Conservation (phyloP, 2,888 invertebrate genomes). For the Pherbina coryleti region DNA sequence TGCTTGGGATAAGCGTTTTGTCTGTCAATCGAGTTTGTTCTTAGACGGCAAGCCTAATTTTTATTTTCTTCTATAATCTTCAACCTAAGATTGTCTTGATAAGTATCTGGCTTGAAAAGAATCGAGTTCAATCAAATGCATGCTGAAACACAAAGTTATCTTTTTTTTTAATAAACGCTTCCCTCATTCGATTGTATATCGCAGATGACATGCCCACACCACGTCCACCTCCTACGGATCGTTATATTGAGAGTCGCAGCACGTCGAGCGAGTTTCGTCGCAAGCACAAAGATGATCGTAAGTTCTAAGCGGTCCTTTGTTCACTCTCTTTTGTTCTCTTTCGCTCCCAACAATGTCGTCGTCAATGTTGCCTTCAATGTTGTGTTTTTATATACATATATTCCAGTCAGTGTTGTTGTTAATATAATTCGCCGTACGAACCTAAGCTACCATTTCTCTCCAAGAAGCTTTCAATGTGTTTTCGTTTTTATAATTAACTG, state of each 20-base stretch:
- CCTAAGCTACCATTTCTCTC: not conserved
- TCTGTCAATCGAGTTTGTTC: not conserved
- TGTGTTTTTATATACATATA: conserved; percentile 55
- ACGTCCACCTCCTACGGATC: conserved; percentile 65
- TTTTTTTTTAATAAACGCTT: conserved; percentile 19
- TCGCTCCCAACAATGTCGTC: conserved; percentile 42
- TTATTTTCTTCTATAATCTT: conserved; percentile 18
- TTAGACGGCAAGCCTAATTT: not conserved
- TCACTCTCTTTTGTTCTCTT: not conserved
- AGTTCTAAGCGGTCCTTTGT: conserved; percentile 65
- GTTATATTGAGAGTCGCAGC: conserved; percentile 66
- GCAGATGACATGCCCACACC: conserved; percentile 67
- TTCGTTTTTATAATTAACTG: not conserved
- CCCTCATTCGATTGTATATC: conserved; percentile 9
- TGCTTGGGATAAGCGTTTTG: not conserved
- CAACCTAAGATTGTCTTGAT: conserved; percentile 61
- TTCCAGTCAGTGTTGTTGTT: not conserved
- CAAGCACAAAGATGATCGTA: conserved; percentile 77
- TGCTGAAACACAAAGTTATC: conserved; percentile 52
- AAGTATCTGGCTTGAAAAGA: conserved; percentile 66
- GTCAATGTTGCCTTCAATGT: conserved; percentile 61
- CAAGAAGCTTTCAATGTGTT: conserved; percentile 29
- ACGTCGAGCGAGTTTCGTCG: conserved; percentile 72
- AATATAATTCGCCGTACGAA: not conserved
- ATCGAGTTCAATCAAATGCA: conserved; percentile 60